Base-by-base conservation (phyloP, 2,797 vertebrate genomes). In the Takifugu ocellatus region DNA sequence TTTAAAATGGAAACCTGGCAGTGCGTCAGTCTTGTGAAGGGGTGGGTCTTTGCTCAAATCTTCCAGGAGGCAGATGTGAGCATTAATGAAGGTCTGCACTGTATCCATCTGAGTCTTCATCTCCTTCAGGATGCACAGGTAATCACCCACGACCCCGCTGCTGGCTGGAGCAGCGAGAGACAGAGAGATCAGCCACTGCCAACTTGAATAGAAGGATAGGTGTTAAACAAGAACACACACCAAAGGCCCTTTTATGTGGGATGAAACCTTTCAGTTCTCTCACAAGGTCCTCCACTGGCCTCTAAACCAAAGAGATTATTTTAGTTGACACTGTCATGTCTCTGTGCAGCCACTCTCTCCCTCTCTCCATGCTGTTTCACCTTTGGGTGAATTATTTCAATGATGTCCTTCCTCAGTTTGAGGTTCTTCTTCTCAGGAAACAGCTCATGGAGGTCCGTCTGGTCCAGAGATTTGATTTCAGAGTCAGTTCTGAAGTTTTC, bases 61-160 rank as follows among this genome's bases (percentile, higher is more conserved):
- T 51, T 84, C 72, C 61, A 85, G 49, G 5, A 63, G 1, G 17
- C 0, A 0, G 15, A 82, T 61, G 1, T 82, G 73, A 25, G 42
- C n/a, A 11, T 74, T 52, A 16, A 79, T 1, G 46, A 71, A 65
- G 3, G 0, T 6, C 8, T 72, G 58, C 21, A 73, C 5, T 0
- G 27, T 1, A 6, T 26, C 1, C 16, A 79, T 3, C 8, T 70
- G 39, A 26, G 0, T 7, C 52, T 66, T 75, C 24, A 63, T 12
- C 4, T 71, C 71, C 52, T 56, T 79, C 42, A 85, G 63, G 12
- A 63, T 5, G 0, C 0, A 0, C 11, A 76, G 59, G 57, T 84
- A 74, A 3, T 74, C 1, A 2, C 26, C 48, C 56, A 82, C 36
- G 0, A 70, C 49, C 0, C 53, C 65, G 4, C 49, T 14, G 14